Conservation (phyloP, 2,888 invertebrate species). For the Calliopum simillimum region DNA sequence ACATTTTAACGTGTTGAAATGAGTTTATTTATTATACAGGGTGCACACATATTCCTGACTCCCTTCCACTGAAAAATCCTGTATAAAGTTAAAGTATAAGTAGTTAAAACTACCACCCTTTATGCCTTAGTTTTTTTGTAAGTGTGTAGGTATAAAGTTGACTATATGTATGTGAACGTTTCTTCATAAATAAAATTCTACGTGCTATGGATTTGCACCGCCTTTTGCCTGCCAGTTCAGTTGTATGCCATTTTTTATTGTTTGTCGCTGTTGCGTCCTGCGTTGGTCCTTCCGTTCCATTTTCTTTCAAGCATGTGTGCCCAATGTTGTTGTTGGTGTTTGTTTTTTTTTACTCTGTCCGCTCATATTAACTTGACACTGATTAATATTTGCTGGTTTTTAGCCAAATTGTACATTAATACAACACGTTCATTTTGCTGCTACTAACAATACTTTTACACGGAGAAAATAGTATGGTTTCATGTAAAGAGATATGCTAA, state of each 20-base stretch:
- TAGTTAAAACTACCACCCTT: no score
- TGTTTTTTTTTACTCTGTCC: neutral
- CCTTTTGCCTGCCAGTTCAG: neutral
- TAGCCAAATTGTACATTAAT: conserved; percentile 9
- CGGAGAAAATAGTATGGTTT: no score
- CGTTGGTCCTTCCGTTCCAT: neutral
- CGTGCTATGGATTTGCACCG: neutral
- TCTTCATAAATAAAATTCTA: conserved; percentile 6
- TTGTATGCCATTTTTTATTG: neutral
- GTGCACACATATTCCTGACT: no score
- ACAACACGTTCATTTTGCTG: neutral
- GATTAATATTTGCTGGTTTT: conserved; percentile 15
- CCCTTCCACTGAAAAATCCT: no score
- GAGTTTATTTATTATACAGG: no score
- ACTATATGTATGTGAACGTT: neutral
- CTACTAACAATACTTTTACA: neutral
- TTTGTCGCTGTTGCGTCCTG: neutral
- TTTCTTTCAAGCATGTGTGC: no score
- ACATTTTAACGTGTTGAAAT: no score
- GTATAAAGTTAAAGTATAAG: no score
- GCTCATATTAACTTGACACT: neutral
- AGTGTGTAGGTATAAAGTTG: no score
- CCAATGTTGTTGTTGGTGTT: neutral
- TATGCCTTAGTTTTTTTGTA: neutral
- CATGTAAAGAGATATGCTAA: no score